Conservation (phyloP, 2,797 vertebrate genomes). For the Acanthis flammea region DNA sequence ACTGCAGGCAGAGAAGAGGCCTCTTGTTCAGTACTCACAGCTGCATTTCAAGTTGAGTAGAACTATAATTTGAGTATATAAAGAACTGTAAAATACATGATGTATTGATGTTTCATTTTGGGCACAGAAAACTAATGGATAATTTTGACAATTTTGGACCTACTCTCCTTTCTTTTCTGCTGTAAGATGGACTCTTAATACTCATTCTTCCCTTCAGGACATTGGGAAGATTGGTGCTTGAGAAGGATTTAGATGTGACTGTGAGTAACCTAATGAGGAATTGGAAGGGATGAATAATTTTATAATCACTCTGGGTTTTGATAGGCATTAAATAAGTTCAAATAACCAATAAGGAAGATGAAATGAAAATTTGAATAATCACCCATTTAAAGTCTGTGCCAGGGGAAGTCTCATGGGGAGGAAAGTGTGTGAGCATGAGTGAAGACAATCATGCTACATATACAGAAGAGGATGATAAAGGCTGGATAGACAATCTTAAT, state of each 20-base stretch:
- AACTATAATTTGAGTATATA: background rate
- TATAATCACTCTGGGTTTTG: background rate
- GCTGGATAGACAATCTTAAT: background rate
- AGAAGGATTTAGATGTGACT: background rate
- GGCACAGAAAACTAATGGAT: background rate
- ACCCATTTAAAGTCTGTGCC: background rate
- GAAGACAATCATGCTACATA: background rate
- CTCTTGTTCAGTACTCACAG: background rate
- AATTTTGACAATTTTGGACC: background rate
- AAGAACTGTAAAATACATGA: background rate
- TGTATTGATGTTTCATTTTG: background rate
- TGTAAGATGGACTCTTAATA: background rate
- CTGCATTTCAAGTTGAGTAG: background rate
- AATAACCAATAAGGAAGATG: background rate
- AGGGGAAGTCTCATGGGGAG: background rate
- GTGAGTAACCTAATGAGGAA: background rate
- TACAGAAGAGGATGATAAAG: background rate
- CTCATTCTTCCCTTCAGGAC: background rate
- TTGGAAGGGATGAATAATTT: conserved; percentile 19
- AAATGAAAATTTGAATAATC: conserved; percentile 21
- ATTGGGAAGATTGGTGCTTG: background rate
- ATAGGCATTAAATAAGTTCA: background rate
- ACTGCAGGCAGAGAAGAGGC: background rate
- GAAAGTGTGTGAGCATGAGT: background rate
- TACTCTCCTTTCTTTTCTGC: background rate